Evolutionary conservation across 2,888 invertebrate species (phyloP).

Genomic region (Gastrophysa polygoni): DNA sequence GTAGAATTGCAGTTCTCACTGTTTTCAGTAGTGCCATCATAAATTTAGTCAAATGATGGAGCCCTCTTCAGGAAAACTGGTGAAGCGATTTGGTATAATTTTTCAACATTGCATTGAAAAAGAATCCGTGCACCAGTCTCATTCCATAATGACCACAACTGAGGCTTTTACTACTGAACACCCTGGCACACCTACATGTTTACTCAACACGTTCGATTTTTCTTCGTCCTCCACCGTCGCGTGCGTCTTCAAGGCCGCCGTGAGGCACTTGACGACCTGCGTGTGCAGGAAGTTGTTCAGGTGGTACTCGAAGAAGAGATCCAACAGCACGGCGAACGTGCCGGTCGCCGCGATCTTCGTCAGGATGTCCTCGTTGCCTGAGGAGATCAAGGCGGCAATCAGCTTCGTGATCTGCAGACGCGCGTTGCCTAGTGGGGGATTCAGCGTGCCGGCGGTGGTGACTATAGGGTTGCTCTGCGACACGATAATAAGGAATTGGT

Average conservation of each 20-base stretch:
- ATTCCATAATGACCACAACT: no score
- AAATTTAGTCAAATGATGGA: no score
- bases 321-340: constrained; percentile 71
- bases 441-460: constrained; percentile 72
- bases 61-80: no score
- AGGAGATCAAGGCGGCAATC: constrained; percentile 75
- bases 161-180: no score
- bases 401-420: constrained; percentile 81
- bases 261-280: constrained; percentile 81
- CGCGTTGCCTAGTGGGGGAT: constrained; percentile 79
- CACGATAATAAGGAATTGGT: constrained; percentile 1
- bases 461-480: constrained; percentile 68
- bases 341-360: constrained; percentile 64
- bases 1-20: no score
- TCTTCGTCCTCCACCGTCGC: constrained; percentile 52
- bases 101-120: no score
- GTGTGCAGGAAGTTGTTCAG: constrained; percentile 97
- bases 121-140: no score
- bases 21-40: no score
- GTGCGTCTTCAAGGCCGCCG: constrained; percentile 66
- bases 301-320: constrained; percentile 86
- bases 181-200: constrained; percentile 58
- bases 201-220: constrained; percentile 60
- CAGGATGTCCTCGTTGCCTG: constrained; percentile 74
- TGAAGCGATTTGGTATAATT: no score